Percentiles rank a stretch among this genome's conserved stretches.
phyloP scores from a whole-genome alignment of 1,140 invertebrate species.

The Halyomorpha halys region DNA sequence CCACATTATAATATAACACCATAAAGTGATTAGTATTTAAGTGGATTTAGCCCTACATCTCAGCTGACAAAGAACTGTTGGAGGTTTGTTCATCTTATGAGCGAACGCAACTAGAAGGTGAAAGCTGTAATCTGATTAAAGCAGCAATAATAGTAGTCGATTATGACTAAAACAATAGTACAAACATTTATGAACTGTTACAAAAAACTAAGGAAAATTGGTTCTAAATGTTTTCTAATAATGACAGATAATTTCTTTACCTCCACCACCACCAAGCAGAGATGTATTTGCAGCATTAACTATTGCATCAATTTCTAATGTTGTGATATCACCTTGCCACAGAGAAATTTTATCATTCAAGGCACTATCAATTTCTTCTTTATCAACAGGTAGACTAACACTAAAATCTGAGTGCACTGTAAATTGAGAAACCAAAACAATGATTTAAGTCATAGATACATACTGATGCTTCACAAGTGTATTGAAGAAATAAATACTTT shows the following conservation, averaged over 20 bases:
- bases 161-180: too few species aligned
- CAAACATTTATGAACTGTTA: too few species aligned
- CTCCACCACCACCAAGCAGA: slow-evolving; percentile 71
- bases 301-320: slow-evolving; percentile 77
- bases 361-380: slow-evolving; percentile 31
- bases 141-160: too few species aligned
- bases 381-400: slow-evolving; percentile 38
- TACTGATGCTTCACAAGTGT: neutral
- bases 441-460: neutral
- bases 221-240: too few species aligned
- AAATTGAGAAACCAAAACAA: slow-evolving; percentile 6
- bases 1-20: too few species aligned
- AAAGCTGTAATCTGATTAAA: too few species aligned
- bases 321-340: slow-evolving; percentile 76
- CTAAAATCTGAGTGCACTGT: slow-evolving; percentile 23
- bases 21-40: too few species aligned
- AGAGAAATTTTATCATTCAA: slow-evolving; percentile 54
- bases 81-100: too few species aligned
- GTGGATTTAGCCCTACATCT: too few species aligned
- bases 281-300: slow-evolving; percentile 82
- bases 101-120: too few species aligned
- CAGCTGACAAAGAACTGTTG: too few species aligned
- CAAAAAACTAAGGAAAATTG: too few species aligned
- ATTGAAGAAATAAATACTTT: slow-evolving; percentile 24
- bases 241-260: slow-evolving; percentile 33